phyloP scores from a whole-genome alignment of 2,888 invertebrate species.

The Drosophila borealis region DNA sequence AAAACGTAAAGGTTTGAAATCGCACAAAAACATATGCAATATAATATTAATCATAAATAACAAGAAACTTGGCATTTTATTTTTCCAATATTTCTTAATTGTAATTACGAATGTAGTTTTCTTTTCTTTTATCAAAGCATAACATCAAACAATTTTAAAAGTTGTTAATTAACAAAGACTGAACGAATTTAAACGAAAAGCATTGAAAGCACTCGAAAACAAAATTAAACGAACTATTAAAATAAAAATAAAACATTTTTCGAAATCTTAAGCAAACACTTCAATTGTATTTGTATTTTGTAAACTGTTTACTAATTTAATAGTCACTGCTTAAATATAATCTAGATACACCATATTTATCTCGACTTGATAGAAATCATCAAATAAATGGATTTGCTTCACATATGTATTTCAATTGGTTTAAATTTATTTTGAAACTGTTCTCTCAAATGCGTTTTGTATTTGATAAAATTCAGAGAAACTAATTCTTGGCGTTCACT shows the following conservation, averaged over 20 bases:
- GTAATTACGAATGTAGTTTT: conserved; percentile 23
- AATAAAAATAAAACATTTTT: conserved; percentile 24
- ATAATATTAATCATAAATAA: conserved; percentile 51
- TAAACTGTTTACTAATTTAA: conserved; percentile 66
- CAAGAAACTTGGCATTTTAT: conserved; percentile 30
- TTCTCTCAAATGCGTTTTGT: not conserved
- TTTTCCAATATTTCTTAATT: conserved; percentile 24
- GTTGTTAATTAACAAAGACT: conserved; percentile 74
- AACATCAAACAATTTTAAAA: conserved; percentile 55
- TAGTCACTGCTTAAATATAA: conserved; percentile 59
- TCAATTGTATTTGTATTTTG: conserved; percentile 63
- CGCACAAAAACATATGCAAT: conserved; percentile 39
- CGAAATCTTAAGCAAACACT: conserved; percentile 41
- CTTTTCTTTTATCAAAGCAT: conserved; percentile 24
- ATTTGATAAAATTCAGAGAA: conserved; percentile 1
- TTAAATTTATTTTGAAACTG: conserved; percentile 13
- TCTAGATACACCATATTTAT: conserved; percentile 37
- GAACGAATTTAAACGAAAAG: conserved; percentile 65
- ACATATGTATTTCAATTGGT: conserved; percentile 18
- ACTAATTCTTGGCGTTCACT: conserved; percentile 6
- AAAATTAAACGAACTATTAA: conserved; percentile 18
- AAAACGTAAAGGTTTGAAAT: conserved; percentile 26
- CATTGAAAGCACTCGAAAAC: conserved; percentile 27
- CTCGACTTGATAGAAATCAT: conserved; percentile 22
- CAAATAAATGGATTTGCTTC: conserved; percentile 43